Base-by-base conservation (phyloP, 2,113 vertebrate species). In the Ammodytes dubius region DNA sequence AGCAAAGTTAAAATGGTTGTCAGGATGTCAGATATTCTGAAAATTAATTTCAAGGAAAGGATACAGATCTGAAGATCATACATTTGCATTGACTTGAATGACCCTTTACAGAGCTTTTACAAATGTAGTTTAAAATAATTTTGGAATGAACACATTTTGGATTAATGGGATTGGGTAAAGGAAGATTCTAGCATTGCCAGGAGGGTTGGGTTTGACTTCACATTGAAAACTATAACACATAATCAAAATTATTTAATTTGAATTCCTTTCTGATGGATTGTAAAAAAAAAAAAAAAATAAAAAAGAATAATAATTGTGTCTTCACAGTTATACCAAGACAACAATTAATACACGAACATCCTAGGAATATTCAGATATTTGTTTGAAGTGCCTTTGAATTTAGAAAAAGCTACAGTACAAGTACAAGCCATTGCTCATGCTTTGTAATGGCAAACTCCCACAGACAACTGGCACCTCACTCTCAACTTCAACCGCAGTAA, bases 71-170 rank as follows among this genome's bases (percentile, higher is more conserved):
- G 45, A 47, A 56, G 27, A 77, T 79, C 49, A 81, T 59, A 14
- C 19, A 50, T 15, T 52, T 7, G 43, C 1, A 1, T 17, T 35
- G n/a, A 58, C 61, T 58, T 17, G 77, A 83, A 64, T 42, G 35
- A 74, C 46, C 49, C 70, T 85, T 87, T 79, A 85, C 50, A 67
- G 40, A 70, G 71, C 64, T 81, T 72, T 86, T 56, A 83, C 17
- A 77, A 54, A 87, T 46, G 39, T 57, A 79, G 60, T 79, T 88
- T 71, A 35, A 83, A 86, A 86, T 79, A 3, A 64, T 72, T 77
- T 70, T 73, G 66, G 66, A 79, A 82, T 84, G 58, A 75, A 49
- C 27, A 77, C 52, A 57, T 67, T 84, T 77, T 68, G 70, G 60
- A 71, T 88, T 88, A 81, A 85, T 81, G 19, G 10, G 58, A 47